Conservation (phyloP, 2,888 invertebrate species). For the Frankliniella intonsa region DNA sequence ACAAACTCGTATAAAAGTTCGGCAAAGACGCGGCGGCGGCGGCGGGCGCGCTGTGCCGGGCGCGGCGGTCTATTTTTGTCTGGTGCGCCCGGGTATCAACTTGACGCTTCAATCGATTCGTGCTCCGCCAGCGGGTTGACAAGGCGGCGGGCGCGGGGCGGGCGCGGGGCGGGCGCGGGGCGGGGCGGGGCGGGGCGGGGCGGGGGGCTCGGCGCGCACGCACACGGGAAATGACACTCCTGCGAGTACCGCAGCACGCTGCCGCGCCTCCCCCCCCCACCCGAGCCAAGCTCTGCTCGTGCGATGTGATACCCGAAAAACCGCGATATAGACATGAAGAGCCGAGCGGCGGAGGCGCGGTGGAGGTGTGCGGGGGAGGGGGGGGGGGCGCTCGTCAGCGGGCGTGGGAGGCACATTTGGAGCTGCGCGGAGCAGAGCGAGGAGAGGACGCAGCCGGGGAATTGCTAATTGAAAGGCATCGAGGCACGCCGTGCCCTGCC, state of each 20-base stretch:
- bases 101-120: constrained; percentile 18
- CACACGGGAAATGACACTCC: background rate
- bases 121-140: background rate
- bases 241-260: background rate
- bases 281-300: background rate
- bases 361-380: constrained; percentile 35
- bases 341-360: constrained; percentile 36
- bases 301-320: constrained; percentile 32
- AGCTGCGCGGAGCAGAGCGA: constrained; percentile 29
- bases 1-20: constrained; percentile 29
- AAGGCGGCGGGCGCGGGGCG: background rate
- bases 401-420: constrained; percentile 30
- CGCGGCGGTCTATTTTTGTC: constrained; percentile 4
- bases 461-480: constrained; percentile 35
- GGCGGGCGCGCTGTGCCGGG: background rate
- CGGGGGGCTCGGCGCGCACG: background rate
- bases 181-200: constrained; percentile 34
- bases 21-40: background rate
- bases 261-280: background rate
- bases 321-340: constrained; percentile 36
- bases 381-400: constrained; percentile 29
- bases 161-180: constrained; percentile 34
- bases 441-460: constrained; percentile 31
- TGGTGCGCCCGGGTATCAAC: constrained; percentile 22
- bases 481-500: constrained; percentile 13